Evolutionary conservation across 2,113 vertebrate species (phyloP), one percentile per base, ranked within the genome.

Genomic region (Leptobrachium leishanense): DNA sequence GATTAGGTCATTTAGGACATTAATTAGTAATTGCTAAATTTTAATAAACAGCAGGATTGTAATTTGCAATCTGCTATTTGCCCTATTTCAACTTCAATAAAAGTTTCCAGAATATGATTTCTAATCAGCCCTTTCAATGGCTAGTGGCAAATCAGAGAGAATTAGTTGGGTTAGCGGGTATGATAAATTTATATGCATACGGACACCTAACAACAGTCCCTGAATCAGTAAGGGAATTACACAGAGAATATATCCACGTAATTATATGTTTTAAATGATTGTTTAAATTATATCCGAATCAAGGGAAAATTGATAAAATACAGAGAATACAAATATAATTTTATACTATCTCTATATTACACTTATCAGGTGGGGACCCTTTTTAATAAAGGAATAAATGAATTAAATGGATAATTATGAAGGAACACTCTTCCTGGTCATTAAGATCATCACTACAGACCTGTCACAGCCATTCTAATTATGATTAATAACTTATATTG

Each of bases 401-500:
- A 95, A 96, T 95, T 94, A 96, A 95, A 90, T 90, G 93, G 88
- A 92, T 97, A 93, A 96, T 96, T 96, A 97, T 92, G 92, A 95
- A 94, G 90, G 90, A 89, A 90, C 90, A 93, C 94, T 95, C 95
- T 95, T 94, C 90, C 91, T 94, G 92, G 92, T 97, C 85, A 94
- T 97, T 98, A 96, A 93, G 91, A 95, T 95, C 95, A 91, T 90
- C 93, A 92, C 94, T 89, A 87, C 90, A 92, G 94, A 95, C 94
- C 92, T 92, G 92, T 90, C 91, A 91, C 93, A 93, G 90, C 89
- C 91, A 86, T 89, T 92, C 90, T 97, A 98, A 99, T 99, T 96
- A 95, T 91, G 89, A 93, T 95, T 99, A 99, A 99, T 99, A 91
- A 82, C 93, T 95, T 94, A 98, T 98, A 92, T 90, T 89, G 92